Evolutionary conservation across 2,888 invertebrate genomes (phyloP).

Genomic region (Ommatoiulus sabulosus): DNA sequence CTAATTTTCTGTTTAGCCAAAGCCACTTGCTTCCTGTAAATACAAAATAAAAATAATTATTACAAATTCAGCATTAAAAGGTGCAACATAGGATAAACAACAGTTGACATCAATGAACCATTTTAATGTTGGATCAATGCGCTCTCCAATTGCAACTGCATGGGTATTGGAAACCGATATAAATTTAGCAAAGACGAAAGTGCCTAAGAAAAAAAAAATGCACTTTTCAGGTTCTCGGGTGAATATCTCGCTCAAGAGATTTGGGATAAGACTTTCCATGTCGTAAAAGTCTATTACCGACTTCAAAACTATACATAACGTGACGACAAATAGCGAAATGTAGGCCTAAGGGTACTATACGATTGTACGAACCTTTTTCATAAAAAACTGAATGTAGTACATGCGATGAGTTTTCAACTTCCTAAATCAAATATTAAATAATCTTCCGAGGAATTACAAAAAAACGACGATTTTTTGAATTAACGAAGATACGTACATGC

Average conservation of each 20-base stretch:
- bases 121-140: constrained; percentile 24
- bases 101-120: not conserved
- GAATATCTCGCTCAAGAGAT: not conserved
- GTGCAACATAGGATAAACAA: not conserved
- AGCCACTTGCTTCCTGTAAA: constrained; percentile 57
- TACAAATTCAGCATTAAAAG: not conserved
- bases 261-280: not conserved
- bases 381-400: not conserved
- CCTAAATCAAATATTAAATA: not conserved
- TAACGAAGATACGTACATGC: too few relatives aligned
- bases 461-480: not conserved
- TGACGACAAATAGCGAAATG: not conserved
- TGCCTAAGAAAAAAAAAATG: not conserved
- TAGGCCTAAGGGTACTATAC: not conserved
- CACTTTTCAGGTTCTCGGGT: not conserved
- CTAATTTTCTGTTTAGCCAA: constrained; percentile 57
- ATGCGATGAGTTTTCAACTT: not conserved
- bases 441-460: not conserved
- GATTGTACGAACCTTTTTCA: not conserved
- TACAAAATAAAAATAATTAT: constrained; percentile 41
- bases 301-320: not conserved
- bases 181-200: not conserved
- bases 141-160: not conserved
- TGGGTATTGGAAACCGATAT: not conserved
- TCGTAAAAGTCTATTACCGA: not conserved